Base-by-base conservation (phyloP, 2,888 invertebrate genomes). In the Neuroscelio doddi region DNA sequence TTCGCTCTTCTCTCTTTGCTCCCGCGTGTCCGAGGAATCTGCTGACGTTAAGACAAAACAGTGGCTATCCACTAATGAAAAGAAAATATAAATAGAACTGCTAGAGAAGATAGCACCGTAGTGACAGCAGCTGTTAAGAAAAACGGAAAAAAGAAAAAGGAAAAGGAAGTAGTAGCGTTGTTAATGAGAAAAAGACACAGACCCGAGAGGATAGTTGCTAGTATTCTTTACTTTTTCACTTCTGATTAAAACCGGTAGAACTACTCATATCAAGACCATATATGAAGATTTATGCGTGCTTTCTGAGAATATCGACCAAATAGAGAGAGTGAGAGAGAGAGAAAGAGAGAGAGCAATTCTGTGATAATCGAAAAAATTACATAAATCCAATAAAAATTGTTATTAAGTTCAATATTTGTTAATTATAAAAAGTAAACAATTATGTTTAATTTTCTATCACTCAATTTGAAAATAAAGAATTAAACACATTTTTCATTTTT, bases 21-120 rank as follows among this genome's bases (percentile, higher is more conserved):
- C 29, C 10, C 15, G 27, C 10, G 15, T 27, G n/a, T 29, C 45
- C 50, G 26, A 45, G 49, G 57, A 56, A 58, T 16, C 39, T 44
- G 63, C 51, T 45, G 50, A 50, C 57, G 46, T 7, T 24, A 15
- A 49, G 51, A 46, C 36, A 49, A 53, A 62, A 64, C 45, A 56
- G 47, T 39, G 65, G 44, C 65, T 55, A 47, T 58, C 64, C 68
- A 72, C 72, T 79, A 80, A 80, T 81, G 77, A 81, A 80, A 80
- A 78, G 77, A 76, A 80, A 80, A 80, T 68, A 80, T 72, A 79
- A 78, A 79, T 74, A 76, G 69, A 67, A 61, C 65, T 27, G 63
- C 29, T 44, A 49, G 42, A 24, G 16, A 47, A 52, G 47, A 59
- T 49, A 52, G 41, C 44, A 29, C 26, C 16, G 29, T 29, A 45